phyloP scores from a whole-genome alignment of 2,888 invertebrate genomes.

The Leptopilina drosophilae region DNA sequence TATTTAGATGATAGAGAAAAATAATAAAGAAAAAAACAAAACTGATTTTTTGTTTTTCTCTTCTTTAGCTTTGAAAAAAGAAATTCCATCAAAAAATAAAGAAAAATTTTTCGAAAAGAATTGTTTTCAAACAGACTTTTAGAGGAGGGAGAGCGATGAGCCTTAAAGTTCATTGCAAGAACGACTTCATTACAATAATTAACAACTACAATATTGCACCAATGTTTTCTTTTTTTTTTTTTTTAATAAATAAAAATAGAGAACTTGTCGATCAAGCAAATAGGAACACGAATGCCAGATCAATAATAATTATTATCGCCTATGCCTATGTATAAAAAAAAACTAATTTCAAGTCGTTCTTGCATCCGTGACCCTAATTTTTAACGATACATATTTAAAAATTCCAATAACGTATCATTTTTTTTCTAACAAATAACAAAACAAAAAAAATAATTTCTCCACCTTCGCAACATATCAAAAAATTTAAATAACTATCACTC shows the following conservation, averaged over 20 bases:
- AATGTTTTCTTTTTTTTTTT: background rate
- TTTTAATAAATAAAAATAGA: slow-evolving; percentile 26
- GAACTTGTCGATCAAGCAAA: background rate
- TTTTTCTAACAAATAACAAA: too few relatives aligned
- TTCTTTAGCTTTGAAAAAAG: too few relatives aligned
- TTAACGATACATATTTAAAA: too few relatives aligned
- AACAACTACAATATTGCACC: slow-evolving; percentile 38
- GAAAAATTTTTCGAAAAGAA: too few relatives aligned
- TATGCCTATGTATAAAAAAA: background rate
- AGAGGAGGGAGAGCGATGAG: background rate
- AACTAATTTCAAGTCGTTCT: slow-evolving; percentile 33
- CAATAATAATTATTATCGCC: background rate
- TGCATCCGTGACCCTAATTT: slow-evolving; percentile 9
- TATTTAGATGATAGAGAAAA: too few relatives aligned
- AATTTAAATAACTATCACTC: slow-evolving; percentile 5
- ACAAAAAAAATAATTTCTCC: too few relatives aligned
- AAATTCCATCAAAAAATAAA: too few relatives aligned
- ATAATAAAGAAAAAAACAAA: too few relatives aligned
- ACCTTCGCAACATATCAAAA: background rate
- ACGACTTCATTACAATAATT: slow-evolving; percentile 10
- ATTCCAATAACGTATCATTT: too few relatives aligned
- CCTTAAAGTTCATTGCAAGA: slow-evolving; percentile 22
- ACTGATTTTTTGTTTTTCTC: too few relatives aligned
- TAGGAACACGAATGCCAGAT: slow-evolving; percentile 12
- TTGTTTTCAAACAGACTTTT: too few relatives aligned